These are phyloP conservation scores for Aporrectodea caliginosa DNA, from an alignment of 1,140 invertebrate species.

Conservation along the genomic window DNA sequence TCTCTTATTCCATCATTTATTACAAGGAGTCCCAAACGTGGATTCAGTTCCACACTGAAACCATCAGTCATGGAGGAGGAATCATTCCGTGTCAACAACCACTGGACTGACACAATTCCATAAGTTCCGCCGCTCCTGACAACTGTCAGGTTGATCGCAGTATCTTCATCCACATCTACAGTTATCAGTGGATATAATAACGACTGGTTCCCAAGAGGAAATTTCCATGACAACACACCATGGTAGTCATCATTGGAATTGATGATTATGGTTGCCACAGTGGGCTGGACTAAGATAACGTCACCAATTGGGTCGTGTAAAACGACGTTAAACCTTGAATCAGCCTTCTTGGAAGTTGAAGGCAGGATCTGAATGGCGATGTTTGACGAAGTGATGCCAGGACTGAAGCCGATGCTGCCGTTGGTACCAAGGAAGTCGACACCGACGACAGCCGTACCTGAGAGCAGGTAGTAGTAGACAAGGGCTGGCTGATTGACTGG, in stretches of 20 bases:
- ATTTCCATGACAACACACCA: conserved; percentile 14
- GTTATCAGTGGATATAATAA: neutral
- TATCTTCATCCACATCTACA: neutral
- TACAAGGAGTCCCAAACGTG: neutral
- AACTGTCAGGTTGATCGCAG: neutral
- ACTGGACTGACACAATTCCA: conserved; percentile 19
- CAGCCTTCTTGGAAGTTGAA: neutral
- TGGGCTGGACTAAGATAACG: neutral
- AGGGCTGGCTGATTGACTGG: neutral
- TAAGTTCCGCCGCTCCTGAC: neutral
- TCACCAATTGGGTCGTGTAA: conserved; percentile 7
- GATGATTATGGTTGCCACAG: neutral
- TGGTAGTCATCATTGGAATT: neutral
- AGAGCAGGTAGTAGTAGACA: conserved; percentile 7
- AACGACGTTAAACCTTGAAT: neutral
- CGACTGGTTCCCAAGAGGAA: neutral
- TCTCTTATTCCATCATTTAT: neutral
- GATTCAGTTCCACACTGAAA: neutral
- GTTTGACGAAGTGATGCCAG: conserved; percentile 7
- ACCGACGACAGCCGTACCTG: conserved; percentile 3
- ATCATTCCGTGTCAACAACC: neutral
- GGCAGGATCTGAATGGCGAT: conserved; percentile 14
- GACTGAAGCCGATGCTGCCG: conserved; percentile 11
- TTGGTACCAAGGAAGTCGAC: conserved; percentile 11
- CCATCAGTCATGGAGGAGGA: neutral